These are phyloP conservation scores for Strix uralensis DNA, from an alignment of 2,113 vertebrate species.

Conservation along the genomic window DNA sequence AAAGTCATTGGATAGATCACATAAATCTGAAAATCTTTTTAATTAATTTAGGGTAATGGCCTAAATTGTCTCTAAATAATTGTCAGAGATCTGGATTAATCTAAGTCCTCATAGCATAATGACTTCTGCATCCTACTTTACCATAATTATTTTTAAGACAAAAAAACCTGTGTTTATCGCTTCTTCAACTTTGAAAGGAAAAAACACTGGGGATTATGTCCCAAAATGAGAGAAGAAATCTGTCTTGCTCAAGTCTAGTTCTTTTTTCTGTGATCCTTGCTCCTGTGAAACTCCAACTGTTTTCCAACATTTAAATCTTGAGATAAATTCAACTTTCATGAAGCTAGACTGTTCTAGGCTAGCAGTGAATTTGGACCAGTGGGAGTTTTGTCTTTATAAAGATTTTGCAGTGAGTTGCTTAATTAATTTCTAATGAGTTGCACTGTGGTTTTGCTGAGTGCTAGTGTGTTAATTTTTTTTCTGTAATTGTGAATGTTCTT, in stretches of 20 bases:
- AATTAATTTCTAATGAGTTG: conserved; percentile 30
- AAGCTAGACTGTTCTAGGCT: neutral
- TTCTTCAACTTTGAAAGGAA: neutral
- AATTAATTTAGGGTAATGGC: neutral
- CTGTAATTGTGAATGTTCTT: conserved; percentile 19
- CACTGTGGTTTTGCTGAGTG: neutral
- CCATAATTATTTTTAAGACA: neutral
- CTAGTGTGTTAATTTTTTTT: neutral
- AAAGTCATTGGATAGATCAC: neutral
- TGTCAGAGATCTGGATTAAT: neutral
- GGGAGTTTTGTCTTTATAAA: neutral
- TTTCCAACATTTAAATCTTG: neutral
- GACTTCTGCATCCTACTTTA: neutral
- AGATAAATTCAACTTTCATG: neutral
- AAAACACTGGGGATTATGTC: neutral
- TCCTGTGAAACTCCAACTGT: neutral
- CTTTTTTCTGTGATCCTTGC: neutral
- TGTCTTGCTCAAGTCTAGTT: neutral
- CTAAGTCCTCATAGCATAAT: neutral
- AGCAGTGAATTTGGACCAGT: neutral
- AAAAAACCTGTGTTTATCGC: neutral
- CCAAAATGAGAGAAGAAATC: neutral
- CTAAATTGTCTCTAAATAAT: neutral
- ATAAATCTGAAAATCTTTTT: neutral
- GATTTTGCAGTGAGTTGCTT: neutral